Base-by-base conservation (phyloP, 2,797 vertebrate genomes). In the Myotis planiceps region DNA sequence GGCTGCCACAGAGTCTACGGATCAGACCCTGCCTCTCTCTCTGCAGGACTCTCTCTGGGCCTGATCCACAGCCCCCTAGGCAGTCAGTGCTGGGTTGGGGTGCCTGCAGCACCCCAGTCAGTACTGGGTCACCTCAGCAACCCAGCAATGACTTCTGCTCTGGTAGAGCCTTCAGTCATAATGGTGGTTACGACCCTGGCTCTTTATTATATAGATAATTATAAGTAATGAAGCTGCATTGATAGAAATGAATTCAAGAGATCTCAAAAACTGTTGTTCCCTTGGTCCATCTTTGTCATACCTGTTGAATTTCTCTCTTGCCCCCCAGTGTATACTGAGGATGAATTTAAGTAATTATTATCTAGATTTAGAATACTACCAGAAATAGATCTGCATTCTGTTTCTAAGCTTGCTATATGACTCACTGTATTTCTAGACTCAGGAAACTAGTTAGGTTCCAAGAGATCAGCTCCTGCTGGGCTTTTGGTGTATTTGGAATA, bases 401-500 rank as follows among this genome's bases (percentile, higher is more conserved):
- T 69, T 92, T 89, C 63, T 92, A 86, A 96, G 45, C 83, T 47
- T 88, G n/a, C 49, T 45, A 32, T 27, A 72, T 91, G 82, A 86
- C 71, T 87, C 82, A 80, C 13, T 82, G 14, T 29, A n/a, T 95
- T 90, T 95, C 82, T 95, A 65, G 51, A 63, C 16, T 49, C 34
- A 29, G 71, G 49, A 78, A 88, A 55, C n/a, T 72, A 49, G 81
- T 69, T 74, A 79, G 86, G 8, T 39, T 55, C 42, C 47, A 66
- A 90, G 39, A 66, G 47, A 81, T 75, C n/a, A 55, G 16, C 58
- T 90, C 8, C 74, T 83, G 12, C 27, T 81, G 80, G 71, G 68
- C 10, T 95, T 68, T 90, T 81, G 72, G 78, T 90, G 19, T 45
- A 79, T 90, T 90, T 93, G 63, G 55, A 92, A 92, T 75, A 92